Conservation (phyloP, 2,888 invertebrate species). For the Drosophila nigricruria region DNA sequence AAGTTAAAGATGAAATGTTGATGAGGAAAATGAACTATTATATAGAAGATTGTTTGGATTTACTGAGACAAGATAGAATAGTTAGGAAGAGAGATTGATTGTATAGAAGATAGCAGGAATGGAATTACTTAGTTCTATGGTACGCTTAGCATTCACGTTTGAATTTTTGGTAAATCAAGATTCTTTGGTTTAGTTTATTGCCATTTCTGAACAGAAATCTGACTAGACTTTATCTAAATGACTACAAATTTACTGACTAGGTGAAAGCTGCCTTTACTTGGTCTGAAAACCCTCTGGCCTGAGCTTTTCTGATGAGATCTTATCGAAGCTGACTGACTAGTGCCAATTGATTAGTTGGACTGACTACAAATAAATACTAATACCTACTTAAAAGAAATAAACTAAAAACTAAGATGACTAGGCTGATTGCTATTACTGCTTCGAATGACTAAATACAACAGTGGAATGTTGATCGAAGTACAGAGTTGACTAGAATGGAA, state of each 20-base stretch:
- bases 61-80: background rate
- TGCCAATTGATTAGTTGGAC: conserved; percentile 44
- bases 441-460: conserved; percentile 27
- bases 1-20: background rate
- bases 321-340: conserved; percentile 77
- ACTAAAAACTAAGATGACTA: conserved; percentile 52
- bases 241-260: conserved; percentile 54
- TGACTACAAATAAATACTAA: conserved; percentile 51
- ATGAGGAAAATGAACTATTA: conserved; percentile 2
- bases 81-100: background rate
- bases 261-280: conserved; percentile 48
- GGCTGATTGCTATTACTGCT: conserved; percentile 52
- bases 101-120: background rate
- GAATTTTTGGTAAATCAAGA: conserved; percentile 17
- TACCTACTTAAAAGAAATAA: conserved; percentile 10
- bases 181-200: conserved; percentile 46
- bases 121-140: conserved; percentile 2
- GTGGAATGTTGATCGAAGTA: conserved; percentile 68
- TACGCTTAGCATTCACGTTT: conserved; percentile 6
- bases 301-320: conserved; percentile 64
- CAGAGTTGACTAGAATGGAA: conserved; percentile 64
- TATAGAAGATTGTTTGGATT: background rate
- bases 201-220: conserved; percentile 25
- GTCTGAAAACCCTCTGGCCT: conserved; percentile 18
- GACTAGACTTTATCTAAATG: conserved; percentile 43